Evolutionary conservation across 2,888 invertebrate species (phyloP).

Genomic region (Blastobasis lacticolella): DNA sequence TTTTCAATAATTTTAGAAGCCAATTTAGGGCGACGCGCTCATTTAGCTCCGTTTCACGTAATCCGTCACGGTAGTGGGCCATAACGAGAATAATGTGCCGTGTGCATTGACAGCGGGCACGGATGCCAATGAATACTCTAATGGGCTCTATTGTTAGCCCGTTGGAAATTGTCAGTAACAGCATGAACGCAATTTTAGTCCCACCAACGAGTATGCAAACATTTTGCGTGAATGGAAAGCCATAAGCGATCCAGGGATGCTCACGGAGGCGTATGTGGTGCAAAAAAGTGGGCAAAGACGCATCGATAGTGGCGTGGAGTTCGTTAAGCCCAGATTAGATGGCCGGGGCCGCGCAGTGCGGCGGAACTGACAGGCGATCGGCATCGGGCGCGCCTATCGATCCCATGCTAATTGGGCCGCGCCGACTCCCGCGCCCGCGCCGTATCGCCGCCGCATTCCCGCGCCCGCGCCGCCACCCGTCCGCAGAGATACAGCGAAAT

Average conservation of each 20-base stretch:
- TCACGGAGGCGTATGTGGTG: too few relatives aligned
- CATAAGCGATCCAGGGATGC: too few relatives aligned
- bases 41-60: too few relatives aligned
- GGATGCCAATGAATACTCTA: too few relatives aligned
- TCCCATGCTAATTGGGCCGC: slow-evolving; percentile 71
- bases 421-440: slow-evolving; percentile 28
- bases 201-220: too few relatives aligned
- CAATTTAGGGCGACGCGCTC: too few relatives aligned
- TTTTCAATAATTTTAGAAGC: too few relatives aligned
- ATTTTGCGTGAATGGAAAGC: too few relatives aligned
- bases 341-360: slow-evolving; percentile 52
- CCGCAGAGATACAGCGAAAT: slow-evolving; percentile 68
- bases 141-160: too few relatives aligned
- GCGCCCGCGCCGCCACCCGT: slow-evolving; percentile 42
- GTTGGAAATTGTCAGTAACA: too few relatives aligned
- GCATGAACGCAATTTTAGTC: too few relatives aligned
- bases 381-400: slow-evolving; percentile 66
- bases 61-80: slow-evolving; percentile 21
- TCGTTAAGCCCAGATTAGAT: slow-evolving; percentile 67
- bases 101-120: too few relatives aligned
- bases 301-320: slow-evolving; percentile 48
- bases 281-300: slow-evolving; percentile 9
- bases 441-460: slow-evolving; percentile 55
- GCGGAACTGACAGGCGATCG: slow-evolving; percentile 59
- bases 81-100: slow-evolving; percentile 3